Base-by-base conservation (phyloP, 1,140 invertebrate species). In the Andrena cerasifolii region DNA sequence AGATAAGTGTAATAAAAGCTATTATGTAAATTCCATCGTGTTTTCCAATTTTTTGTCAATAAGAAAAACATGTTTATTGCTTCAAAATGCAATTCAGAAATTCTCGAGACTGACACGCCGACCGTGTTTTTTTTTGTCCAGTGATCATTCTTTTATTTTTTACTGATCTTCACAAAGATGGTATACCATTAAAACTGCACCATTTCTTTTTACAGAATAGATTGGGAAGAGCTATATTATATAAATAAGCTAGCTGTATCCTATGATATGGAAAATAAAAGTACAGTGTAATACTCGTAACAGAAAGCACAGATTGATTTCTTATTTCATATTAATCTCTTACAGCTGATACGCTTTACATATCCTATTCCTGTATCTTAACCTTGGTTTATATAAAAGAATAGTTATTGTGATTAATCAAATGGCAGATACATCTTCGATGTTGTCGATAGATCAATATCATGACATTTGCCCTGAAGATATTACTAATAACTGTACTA, bases 1-100 rank as follows among this genome's bases (percentile, higher is more conserved):
- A 58, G 26, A 62, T 79, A 59, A 66, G 28, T 62, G 36, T 58
- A 74, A 74, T 79, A 74, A 74, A 79, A 14, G 59, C 62, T 75
- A 65, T 75, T 66, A 79, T 72, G 56, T 59, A 75, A 54, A 56
- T 75, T 16, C 54, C 45, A 58, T 18, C 28, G 21, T 28, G 24
- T 26, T 47, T n/a, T 58, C 36, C 7, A 36, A 24, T 63, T 16
- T 47, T 56, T 2, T 45, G 21, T 33, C n/a, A n/a, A n/a, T n/a
- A n/a, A n/a, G n/a, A n/a, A n/a, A n/a, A n/a, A n/a, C n/a, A n/a
- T n/a, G n/a, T n/a, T n/a, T n/a, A n/a, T n/a, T n/a, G n/a, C n/a
- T n/a, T n/a, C n/a, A n/a, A n/a, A n/a, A n/a, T n/a, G n/a, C n/a
- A n/a, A n/a, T n/a, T n/a, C n/a, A n/a, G n/a, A n/a, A n/a, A n/a